Evolutionary conservation across 2,113 vertebrate species (phyloP), one percentile per base, ranked within the genome.

Genomic region (Siphamia tubifer): DNA sequence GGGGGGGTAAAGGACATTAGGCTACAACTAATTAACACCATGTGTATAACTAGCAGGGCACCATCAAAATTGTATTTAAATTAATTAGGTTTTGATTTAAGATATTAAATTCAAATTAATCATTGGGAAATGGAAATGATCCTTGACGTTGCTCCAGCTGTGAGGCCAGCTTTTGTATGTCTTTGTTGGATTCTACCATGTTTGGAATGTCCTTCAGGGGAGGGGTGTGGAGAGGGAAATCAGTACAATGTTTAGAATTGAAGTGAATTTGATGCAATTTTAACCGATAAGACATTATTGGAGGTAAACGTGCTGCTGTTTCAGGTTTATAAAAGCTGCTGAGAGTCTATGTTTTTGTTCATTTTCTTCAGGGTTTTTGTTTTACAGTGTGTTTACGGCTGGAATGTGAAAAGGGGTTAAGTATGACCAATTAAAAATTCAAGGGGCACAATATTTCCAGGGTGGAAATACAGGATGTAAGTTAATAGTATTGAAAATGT

Each of bases 91-190:
- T 96, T 95, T 96, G 94, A 96, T 96, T 96, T 95, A 94, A 95
- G 94, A 95, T 96, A 96, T 95, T 96, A 96, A 96, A 96, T 94
- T 95, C 94, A 95, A 95, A 96, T 96, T 93, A 96, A 96, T 96
- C 94, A 95, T 94, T 92, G 94, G 93, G 94, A 95, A 95, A 95
- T 93, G 93, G 93, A 95, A 97, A 96, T 96, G 94, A 95, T 95
- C 94, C 94, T 95, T 95, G 94, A 95, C 91, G 89, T 82, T 69
- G 89, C 90, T 93, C 93, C 93, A 96, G 95, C 94, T 95, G 95
- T 85, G 93, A 93, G 91, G 58, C 16, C 28, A 81, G 82, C 83
- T 89, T 38, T 48, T n/a, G 15, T 11, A 8, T 39, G 42, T 58
- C 53, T 93, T 92, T 92, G 91, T 91, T 39, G 85, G 75, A 83